A percentile compares a stretch with the other conserved stretches of the same genome.
phyloP scores from a whole-genome alignment of 2,888 invertebrate species.

The Argyresthia albistria region DNA sequence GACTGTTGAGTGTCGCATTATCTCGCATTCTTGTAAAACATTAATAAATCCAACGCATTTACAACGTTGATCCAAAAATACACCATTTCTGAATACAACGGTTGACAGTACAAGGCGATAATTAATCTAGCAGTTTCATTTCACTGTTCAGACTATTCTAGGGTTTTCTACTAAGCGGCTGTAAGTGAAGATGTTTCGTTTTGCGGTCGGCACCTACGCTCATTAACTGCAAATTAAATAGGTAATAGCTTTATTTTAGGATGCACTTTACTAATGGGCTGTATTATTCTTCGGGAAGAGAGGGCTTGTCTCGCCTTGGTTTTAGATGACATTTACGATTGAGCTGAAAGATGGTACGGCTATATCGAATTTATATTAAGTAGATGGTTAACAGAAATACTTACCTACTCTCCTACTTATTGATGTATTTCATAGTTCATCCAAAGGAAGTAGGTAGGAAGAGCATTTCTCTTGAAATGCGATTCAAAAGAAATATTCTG shows the following conservation, averaged over 20 bases:
- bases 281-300: background rate
- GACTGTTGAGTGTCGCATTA: background rate
- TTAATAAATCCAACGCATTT: conserved; percentile 8
- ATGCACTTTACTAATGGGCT: conserved; percentile 6
- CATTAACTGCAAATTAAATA: conserved; percentile 22
- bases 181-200: background rate
- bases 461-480: too few relatives aligned
- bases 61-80: conserved; percentile 9
- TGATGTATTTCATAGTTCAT: too few relatives aligned
- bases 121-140: conserved; percentile 8
- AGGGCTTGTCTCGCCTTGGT: background rate
- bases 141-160: conserved; percentile 3
- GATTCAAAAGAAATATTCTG: too few relatives aligned
- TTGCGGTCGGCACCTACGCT: conserved; percentile 3
- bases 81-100: conserved; percentile 3
- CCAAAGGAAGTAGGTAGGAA: too few relatives aligned
- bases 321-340: too few relatives aligned
- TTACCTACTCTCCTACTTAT: too few relatives aligned
- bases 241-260: conserved; percentile 34
- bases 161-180: conserved; percentile 1
- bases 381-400: too few relatives aligned
- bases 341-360: too few relatives aligned
- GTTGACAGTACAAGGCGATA: conserved; percentile 7
- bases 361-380: too few relatives aligned
- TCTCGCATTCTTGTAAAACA: background rate